Evolutionary conservation across 2,113 vertebrate species (phyloP), one percentile per base, ranked within the genome.

Genomic region (Platycercus adscitus): DNA sequence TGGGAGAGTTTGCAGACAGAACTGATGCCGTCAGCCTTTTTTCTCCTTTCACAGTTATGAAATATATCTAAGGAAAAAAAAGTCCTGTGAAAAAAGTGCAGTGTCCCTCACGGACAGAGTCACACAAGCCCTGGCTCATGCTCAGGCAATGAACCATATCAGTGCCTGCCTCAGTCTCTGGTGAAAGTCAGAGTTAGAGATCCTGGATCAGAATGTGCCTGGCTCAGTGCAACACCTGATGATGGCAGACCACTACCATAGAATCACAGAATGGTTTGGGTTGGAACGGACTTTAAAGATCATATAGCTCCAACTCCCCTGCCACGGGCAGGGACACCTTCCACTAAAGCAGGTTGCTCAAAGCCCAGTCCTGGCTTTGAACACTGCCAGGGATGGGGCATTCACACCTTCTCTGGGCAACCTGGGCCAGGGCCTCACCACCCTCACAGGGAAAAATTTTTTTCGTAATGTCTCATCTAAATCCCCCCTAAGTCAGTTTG

Each of bases 1-100:
- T 41, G 73, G 85, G 77, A 79, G 69, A 84, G 11, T 56, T 79
- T 91, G 69, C 83, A 91, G 82, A 61, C 69, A 84, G 88, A 88
- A 52, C 52, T 69, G 33, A 61, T 25, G 65, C 65, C 79, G 28
- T 61, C 56, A 71, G 64, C 33, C 41, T 16, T 88, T 95, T 84
- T 93, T 81, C 64, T 86, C 24, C 61, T 64, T 82, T 68, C 65
- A 69, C n/a, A 87, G 43, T 71, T 93, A 63, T 60, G 86, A 86
- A 92, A 88, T 88, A 41, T 61, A 90, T 86, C 63, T 86, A n/a
- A 81, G 52, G 58, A 44, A 47, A 91, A 83, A 86, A 72, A 53
- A 60, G 21, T 52, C 10, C 44, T 20, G 14, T 75, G 68, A 86
- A 81, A 21, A 41, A 90, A 91, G 68, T 0, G 3, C 76, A 86